phyloP scores from a whole-genome alignment of 1,140 invertebrate species.

The Calliphora vicina region DNA sequence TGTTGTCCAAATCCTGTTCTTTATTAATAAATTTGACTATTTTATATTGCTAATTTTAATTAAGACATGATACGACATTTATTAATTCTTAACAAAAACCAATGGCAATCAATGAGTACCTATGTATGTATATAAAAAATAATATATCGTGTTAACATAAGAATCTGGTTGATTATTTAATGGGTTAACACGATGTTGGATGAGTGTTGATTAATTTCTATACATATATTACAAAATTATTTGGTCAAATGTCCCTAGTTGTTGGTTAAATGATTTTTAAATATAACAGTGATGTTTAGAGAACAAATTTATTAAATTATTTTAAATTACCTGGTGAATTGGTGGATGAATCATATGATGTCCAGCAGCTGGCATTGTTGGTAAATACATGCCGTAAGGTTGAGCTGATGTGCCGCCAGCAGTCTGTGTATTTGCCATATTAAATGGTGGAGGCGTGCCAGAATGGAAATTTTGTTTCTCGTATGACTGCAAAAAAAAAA shows the following conservation, averaged over 20 bases:
- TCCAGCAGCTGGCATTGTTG: constrained; percentile 73
- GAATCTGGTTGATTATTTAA: too few relatives aligned
- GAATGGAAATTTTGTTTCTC: constrained; percentile 87
- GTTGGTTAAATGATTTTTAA: background rate
- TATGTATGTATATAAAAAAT: too few relatives aligned
- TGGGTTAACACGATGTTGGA: background rate
- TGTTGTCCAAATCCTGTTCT: too few relatives aligned
- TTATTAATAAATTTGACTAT: too few relatives aligned
- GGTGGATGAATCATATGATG: constrained; percentile 77
- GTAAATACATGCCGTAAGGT: constrained; percentile 75
- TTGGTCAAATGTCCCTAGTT: background rate
- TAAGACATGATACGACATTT: too few relatives aligned
- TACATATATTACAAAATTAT: too few relatives aligned
- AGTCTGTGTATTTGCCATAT: constrained; percentile 75
- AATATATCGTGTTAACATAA: too few relatives aligned
- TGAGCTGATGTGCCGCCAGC: constrained; percentile 75
- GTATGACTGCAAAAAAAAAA: constrained; percentile 71
- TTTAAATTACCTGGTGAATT: constrained; percentile 72
- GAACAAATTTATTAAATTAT: background rate
- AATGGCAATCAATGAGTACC: too few relatives aligned
- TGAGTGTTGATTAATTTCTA: background rate
- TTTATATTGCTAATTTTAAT: too few relatives aligned
- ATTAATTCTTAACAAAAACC: too few relatives aligned
- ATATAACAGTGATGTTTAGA: background rate
- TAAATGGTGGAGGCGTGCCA: constrained; percentile 83